Evolutionary conservation across 2,113 vertebrate genomes (phyloP).

Genomic region (Euleptes europaea): DNA sequence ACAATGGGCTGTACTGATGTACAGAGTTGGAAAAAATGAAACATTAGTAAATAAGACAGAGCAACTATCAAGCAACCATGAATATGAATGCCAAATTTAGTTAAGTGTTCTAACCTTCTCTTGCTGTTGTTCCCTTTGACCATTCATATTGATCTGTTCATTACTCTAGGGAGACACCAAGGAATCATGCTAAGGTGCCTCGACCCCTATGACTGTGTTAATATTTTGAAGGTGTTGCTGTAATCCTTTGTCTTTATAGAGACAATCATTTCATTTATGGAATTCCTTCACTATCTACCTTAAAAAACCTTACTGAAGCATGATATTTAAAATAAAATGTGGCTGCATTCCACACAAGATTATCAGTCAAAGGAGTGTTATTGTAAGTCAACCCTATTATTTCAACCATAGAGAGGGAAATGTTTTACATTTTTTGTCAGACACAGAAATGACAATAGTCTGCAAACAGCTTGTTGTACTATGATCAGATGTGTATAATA

Average conservation of each 20-base stretch:
- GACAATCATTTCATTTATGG: neutral
- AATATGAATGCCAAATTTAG: neutral
- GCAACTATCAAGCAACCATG: neutral
- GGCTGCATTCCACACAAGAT: neutral
- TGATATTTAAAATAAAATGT: neutral
- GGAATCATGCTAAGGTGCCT: neutral
- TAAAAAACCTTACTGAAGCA: accelerated
- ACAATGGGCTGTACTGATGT: neutral
- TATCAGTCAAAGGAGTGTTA: neutral
- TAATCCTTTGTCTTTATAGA: neutral
- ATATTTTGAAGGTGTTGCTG: accelerated
- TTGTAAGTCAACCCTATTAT: neutral
- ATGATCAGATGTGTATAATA: neutral
- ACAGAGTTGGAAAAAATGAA: neutral
- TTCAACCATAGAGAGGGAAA: neutral
- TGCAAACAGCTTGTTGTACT: neutral
- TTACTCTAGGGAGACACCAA: accelerated
- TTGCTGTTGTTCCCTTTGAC: neutral
- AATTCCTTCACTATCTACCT: neutral
- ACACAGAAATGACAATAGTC: neutral
- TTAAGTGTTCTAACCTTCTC: neutral
- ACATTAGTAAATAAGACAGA: neutral
- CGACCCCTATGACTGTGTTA: neutral
- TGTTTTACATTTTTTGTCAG: neutral
- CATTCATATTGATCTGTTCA: neutral